A percentile compares a stretch with the other conserved stretches of the same genome.
Evolutionary conservation across 2,113 vertebrate genomes (phyloP).

Genomic region (zebrafish (Danio rerio)): GRCz12tu NC_133180.1:69475501-69476000

Average conservation of each 20-base stretch:
- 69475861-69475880: constrained; percentile 49
- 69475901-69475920: constrained; percentile 20
- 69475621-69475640: constrained; percentile 46
- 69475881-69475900: constrained; percentile 36
- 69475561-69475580: constrained; percentile 37
- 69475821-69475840: background rate
- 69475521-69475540: constrained; percentile 48
- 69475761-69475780: constrained; percentile 38
- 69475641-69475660: constrained; percentile 50
- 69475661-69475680: constrained; percentile 41
- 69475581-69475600: constrained; percentile 33
- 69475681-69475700: constrained; percentile 42
- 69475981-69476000: background rate
- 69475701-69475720: constrained; percentile 44
- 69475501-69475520: constrained; percentile 51
- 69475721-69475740: constrained; percentile 37
- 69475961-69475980: constrained; percentile 26
- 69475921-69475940: constrained; percentile 16
- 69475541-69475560: constrained; percentile 50
- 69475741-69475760: constrained; percentile 40
- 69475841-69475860: constrained; percentile 34
- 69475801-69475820: background rate
- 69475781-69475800: constrained; percentile 33
- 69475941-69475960: constrained; percentile 32
- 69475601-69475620: constrained; percentile 46